Conservation (phyloP, 1,140 invertebrate genomes). For the Drosophila pseudoobscura region DNA sequence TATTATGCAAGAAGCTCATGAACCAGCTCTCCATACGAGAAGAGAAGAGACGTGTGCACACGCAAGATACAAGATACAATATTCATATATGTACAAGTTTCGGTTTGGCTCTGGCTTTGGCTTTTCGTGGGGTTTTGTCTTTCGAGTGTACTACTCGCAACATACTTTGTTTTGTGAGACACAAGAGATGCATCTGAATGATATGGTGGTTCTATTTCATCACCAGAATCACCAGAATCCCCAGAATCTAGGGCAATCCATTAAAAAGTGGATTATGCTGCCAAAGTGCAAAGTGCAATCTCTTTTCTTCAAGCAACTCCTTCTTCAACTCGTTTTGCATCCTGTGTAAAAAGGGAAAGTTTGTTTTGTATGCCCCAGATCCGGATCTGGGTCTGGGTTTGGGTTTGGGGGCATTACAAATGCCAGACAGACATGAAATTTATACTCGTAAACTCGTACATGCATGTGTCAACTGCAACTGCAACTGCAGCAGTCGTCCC, state of each 20-base stretch:
- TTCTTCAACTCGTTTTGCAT: slow-evolving; percentile 53
- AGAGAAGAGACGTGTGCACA: slow-evolving; percentile 30
- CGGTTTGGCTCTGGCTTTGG: background rate
- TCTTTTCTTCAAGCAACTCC: slow-evolving; percentile 11
- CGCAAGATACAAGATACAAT: slow-evolving; percentile 32
- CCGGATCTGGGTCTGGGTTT: slow-evolving; percentile 42
- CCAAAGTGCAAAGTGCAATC: slow-evolving; percentile 3
- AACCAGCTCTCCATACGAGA: slow-evolving; percentile 64
- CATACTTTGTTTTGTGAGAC: slow-evolving; percentile 50
- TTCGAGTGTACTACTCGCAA: slow-evolving; percentile 44
- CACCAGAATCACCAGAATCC: background rate
- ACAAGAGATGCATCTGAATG: slow-evolving; percentile 4
- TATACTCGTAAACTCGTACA: slow-evolving; percentile 36
- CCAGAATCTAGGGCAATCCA: slow-evolving; percentile 12
- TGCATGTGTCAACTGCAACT: slow-evolving; percentile 65
- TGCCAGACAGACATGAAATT: slow-evolving; percentile 61
- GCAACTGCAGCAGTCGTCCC: slow-evolving; percentile 10
- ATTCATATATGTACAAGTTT: slow-evolving; percentile 46
- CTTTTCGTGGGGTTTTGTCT: slow-evolving; percentile 9
- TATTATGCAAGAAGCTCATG: slow-evolving; percentile 75
- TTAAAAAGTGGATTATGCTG: background rate
- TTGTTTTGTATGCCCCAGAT: slow-evolving; percentile 37
- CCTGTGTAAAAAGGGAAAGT: slow-evolving; percentile 66
- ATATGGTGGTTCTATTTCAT: no score
- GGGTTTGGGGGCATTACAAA: slow-evolving; percentile 52